Percentiles rank a stretch among this genome's conserved stretches.
Conservation (phyloP, 1,140 invertebrate species). For the Diabrotica undecimpunctata region DNA sequence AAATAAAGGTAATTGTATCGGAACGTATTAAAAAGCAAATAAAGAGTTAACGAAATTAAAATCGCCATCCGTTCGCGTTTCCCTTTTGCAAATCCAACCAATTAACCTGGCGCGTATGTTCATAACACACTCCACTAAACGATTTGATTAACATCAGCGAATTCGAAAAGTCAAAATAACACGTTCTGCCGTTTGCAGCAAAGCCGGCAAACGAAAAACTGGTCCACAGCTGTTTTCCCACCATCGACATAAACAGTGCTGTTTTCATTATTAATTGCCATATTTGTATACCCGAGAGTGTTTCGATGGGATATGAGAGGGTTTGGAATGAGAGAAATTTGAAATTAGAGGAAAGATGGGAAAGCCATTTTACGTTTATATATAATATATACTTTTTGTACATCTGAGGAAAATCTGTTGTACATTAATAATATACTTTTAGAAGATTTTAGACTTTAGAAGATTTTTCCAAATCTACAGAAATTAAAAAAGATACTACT, state of each 20-base stretch:
- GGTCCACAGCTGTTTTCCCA: slow-evolving; percentile 10
- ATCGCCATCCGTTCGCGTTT: neutral
- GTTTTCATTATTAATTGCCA: slow-evolving; percentile 17
- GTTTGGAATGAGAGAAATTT: neutral
- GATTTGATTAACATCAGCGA: slow-evolving; percentile 14
- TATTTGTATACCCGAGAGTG: slow-evolving; percentile 13
- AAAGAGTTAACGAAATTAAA: too few species aligned
- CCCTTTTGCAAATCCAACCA: slow-evolving; percentile 6
- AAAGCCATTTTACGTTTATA: too few species aligned
- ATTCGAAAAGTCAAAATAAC: slow-evolving; percentile 14
- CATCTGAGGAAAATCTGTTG: too few species aligned
- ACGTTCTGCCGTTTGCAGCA: neutral
- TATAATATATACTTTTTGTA: too few species aligned
- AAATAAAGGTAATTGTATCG: too few species aligned
- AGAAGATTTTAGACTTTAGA: too few species aligned
- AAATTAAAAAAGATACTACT: too few species aligned
- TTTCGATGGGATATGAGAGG: neutral
- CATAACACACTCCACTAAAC: slow-evolving; percentile 8
- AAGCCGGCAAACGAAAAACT: slow-evolving; percentile 5
- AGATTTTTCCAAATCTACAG: too few species aligned
- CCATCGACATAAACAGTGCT: slow-evolving; percentile 6
- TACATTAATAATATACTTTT: too few species aligned
- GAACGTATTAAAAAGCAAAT: too few species aligned
- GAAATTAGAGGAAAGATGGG: too few species aligned
- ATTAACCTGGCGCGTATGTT: slow-evolving; percentile 8